Base-by-base conservation (phyloP, 2,113 vertebrate species). In the Ellobius talpinus region DNA sequence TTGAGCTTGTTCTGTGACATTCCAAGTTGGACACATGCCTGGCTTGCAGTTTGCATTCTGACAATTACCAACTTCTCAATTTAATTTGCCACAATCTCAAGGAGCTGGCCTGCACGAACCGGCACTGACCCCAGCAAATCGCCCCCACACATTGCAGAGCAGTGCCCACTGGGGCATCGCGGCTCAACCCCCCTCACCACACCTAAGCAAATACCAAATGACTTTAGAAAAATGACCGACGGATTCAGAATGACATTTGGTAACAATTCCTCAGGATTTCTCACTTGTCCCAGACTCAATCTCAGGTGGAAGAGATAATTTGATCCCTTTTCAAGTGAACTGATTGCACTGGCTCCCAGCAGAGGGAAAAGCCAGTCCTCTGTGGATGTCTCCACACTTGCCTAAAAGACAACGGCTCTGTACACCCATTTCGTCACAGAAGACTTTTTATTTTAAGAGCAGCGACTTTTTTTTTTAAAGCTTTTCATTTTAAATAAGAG, bases 371-470 rank as follows among this genome's bases (percentile, higher is more conserved):
- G 90, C 87, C 85, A 63, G 89, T 21, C 45, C 88, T 52, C 78
- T 39, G 68, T 72, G 78, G 36, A 65, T 31, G 74, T 16, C 33
- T 70, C 36, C 33, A 66, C 29, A 58, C 6, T 36, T 29, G 16
- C 89, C 21, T 94, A 87, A 95, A 96, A 87, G 79, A 81, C 85
- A 85, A 95, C 84, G 52, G 1, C 65, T 94, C 76, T 81, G 88
- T 10, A 17, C 45, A 97, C 45, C 55, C 87, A 76, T 95, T 84
- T 87, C 82, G 58, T 87, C 9, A 50, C 72, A 63, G 74, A 89
- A 98, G 96, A 95, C 94, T 94, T 96, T 96, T 96, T 93, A 95
- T 70, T 77, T 97, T 7, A 14, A 50, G 97, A 98, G 77, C 93
- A 96, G 19, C 70, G 72, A 74, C 89, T 87, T 91, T 94, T 58